Conservation (phyloP, 2,797 vertebrate species). For the Carduelis carduelis region DNA sequence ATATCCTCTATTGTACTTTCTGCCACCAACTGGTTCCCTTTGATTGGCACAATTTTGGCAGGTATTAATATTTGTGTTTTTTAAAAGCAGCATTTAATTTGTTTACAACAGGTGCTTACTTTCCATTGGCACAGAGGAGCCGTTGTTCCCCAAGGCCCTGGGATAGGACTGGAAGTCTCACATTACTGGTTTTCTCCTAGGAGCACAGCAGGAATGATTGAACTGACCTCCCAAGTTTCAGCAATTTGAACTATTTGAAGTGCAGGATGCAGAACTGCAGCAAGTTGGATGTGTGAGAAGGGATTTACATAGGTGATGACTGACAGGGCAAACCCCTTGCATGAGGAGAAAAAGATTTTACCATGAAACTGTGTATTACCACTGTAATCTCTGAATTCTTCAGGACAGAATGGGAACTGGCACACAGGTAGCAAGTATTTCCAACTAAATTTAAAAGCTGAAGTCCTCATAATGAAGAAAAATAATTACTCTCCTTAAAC, state of each 20-base stretch:
- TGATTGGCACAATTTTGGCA: slow-evolving; percentile 73
- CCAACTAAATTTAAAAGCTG: neutral
- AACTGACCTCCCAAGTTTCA: slow-evolving; percentile 54
- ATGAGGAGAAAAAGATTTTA: neutral
- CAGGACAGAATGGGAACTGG: neutral
- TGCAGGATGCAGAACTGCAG: neutral
- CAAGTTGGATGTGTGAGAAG: slow-evolving; percentile 16
- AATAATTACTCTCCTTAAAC: neutral
- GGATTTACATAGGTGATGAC: slow-evolving; percentile 37
- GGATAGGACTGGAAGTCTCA: slow-evolving; percentile 35
- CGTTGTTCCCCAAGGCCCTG: slow-evolving; percentile 41
- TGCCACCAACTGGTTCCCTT: slow-evolving; percentile 66
- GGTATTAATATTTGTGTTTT: slow-evolving; percentile 71
- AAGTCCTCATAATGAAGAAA: neutral
- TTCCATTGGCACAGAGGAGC: slow-evolving; percentile 64
- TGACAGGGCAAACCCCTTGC: neutral
- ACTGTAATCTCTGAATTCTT: neutral
- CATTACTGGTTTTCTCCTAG: slow-evolving; percentile 48
- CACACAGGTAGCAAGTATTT: neutral
- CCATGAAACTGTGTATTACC: neutral
- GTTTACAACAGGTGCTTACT: slow-evolving; percentile 74
- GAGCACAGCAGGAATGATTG: slow-evolving; percentile 29
- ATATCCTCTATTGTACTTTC: slow-evolving; percentile 66
- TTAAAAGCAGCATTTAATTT: slow-evolving; percentile 67
- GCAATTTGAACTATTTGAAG: slow-evolving; percentile 25